Evolutionary conservation across 2,113 vertebrate species (phyloP).

Genomic region (Podarcis raffonei): DNA sequence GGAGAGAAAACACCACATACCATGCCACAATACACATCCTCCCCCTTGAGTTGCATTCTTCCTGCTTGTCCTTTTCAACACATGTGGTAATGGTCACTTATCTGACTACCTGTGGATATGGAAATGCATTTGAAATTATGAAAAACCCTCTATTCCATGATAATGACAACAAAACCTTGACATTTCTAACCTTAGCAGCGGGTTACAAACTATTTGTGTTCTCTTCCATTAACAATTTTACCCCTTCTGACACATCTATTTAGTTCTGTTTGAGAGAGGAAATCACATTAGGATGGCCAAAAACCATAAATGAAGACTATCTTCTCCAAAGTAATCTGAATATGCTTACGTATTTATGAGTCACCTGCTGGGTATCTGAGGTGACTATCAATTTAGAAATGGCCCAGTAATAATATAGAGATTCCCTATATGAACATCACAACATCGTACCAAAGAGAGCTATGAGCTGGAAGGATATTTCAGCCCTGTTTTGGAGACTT

Average conservation of each 20-base stretch:
- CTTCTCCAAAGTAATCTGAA: constrained; percentile 74
- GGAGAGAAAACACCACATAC: background rate
- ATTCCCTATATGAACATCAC: constrained; percentile 74
- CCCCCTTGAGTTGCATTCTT: constrained; percentile 64
- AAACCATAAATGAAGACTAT: constrained; percentile 76
- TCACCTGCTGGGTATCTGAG: constrained; percentile 84
- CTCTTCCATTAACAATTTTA: constrained; percentile 86
- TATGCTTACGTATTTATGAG: constrained; percentile 84
- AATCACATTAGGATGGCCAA: constrained; percentile 84
- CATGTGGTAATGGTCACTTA: constrained; percentile 80
- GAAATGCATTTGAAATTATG: constrained; percentile 84
- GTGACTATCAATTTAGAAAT: constrained; percentile 86
- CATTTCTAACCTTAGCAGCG: constrained; percentile 82
- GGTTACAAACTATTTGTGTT: constrained; percentile 84
- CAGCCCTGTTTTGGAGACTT: constrained; percentile 38
- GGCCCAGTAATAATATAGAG: constrained; percentile 71
- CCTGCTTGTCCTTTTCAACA: constrained; percentile 78
- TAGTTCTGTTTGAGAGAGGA: constrained; percentile 81
- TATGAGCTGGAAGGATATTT: constrained; percentile 67
- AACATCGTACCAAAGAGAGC: constrained; percentile 76
- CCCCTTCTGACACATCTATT: constrained; percentile 82
- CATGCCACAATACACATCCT: no score
- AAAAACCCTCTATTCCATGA: constrained; percentile 79
- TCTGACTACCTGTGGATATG: constrained; percentile 81
- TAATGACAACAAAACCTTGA: constrained; percentile 85